Base-by-base conservation (phyloP, 2,113 vertebrate species). In the Hippopotamus amphibius region DNA sequence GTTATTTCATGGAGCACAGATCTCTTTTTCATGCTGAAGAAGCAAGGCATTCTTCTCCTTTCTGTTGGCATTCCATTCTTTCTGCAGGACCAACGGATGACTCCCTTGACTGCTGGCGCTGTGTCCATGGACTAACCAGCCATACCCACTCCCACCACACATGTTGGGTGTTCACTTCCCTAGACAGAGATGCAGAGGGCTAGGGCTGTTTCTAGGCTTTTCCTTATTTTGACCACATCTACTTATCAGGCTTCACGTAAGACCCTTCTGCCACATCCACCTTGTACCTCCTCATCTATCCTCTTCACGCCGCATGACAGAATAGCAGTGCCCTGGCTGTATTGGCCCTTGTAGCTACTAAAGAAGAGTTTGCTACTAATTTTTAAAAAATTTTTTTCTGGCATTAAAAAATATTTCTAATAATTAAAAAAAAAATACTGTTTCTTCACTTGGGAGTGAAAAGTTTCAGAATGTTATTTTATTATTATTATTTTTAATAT, bases 371-470 rank as follows among this genome's bases (percentile, higher is more conserved):
- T 63, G 65, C 28, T 71, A 63, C 9, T 72, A 33, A 77, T 53
- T 74, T 53, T 69, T 68, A 30, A 1, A 53, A 26, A 19, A 19
- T 26, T 72, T 46, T 88, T 33, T 92, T 65, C 19, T 71, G 3
- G 5, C 19, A 59, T 92, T 82, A 89, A 69, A 46, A 46, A 63
- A 37, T 59, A 76, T 41, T 74, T 85, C 24, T 76, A 65, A 71
- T 57, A 21, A 76, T 74, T 55, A 93, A 28, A 21, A 5, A 3
- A 28, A 50, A 89, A 93, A 21, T 80, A 95, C 7, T n/a, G 26
- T 61, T 96, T 93, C 41, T 88, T 91, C 22, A 87, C 33, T 59
- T 82, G 12, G 15, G n/a, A 82, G 59, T 88, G 63, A 41, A 84
- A 88, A 86, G n/a, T 76, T 93, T 92, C 69, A 90, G 53, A 57